Evolutionary conservation across 1,140 invertebrate genomes (phyloP).

Genomic region (Thrips palmi): DNA sequence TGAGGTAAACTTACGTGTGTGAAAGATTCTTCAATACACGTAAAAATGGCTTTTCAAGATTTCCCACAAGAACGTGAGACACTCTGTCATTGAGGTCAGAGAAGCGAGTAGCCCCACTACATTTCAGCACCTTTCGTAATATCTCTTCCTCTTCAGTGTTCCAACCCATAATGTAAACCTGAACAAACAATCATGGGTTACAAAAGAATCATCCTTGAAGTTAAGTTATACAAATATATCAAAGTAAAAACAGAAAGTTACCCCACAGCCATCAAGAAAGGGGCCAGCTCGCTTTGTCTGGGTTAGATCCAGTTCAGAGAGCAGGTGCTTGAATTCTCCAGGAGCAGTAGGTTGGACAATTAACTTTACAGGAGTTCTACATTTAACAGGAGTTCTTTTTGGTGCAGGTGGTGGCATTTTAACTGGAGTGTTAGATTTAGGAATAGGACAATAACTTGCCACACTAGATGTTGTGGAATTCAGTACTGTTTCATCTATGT

Average conservation of each 20-base stretch:
- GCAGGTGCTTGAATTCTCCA: no score
- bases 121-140: slow-evolving; percentile 54
- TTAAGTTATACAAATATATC: neutral
- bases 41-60: no score
- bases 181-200: slow-evolving; percentile 11
- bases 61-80: slow-evolving; percentile 60
- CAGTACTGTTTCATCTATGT: no score
- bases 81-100: slow-evolving; percentile 53
- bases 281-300: slow-evolving; percentile 47
- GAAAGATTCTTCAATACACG: neutral
- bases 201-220: slow-evolving; percentile 10
- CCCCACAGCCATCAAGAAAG: slow-evolving; percentile 70
- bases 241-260: no score
- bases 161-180: slow-evolving; percentile 51
- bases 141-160: slow-evolving; percentile 43
- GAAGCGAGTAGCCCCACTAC: slow-evolving; percentile 60
- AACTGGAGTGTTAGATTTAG: neutral
- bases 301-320: neutral
- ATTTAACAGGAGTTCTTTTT: no score
- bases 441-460: no score
- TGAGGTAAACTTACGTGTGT: slow-evolving; percentile 3
- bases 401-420: no score
- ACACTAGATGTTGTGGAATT: no score
- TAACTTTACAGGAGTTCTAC: no score
- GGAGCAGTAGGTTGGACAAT: no score